phyloP scores from a whole-genome alignment of 2,888 invertebrate genomes.

The Aporophyla nigra region DNA sequence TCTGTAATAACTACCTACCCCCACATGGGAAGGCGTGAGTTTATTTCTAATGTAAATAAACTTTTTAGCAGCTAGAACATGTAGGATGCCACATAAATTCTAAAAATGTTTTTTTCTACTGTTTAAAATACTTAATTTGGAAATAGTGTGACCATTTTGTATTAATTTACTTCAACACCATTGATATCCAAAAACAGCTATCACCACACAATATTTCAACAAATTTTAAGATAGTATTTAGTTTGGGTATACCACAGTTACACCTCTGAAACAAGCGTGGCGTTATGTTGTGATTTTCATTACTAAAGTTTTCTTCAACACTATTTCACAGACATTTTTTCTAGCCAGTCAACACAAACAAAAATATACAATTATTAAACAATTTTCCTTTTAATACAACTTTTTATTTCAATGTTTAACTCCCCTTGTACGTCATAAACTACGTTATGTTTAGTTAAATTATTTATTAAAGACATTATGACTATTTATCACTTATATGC shows the following conservation, averaged over 20 bases:
- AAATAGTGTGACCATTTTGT: background rate
- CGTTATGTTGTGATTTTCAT: background rate
- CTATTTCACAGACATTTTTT: background rate
- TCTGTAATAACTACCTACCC: too few species aligned
- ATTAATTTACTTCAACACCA: too few species aligned
- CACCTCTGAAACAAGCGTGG: too few species aligned
- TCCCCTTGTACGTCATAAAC: slow-evolving; percentile 16
- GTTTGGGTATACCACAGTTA: too few species aligned
- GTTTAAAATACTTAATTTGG: background rate
- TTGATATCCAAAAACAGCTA: too few species aligned
- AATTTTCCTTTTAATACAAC: slow-evolving; percentile 2
- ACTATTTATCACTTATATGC: slow-evolving; percentile 48
- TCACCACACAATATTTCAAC: too few species aligned
- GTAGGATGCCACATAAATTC: background rate
- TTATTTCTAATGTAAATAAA: too few species aligned
- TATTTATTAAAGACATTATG: slow-evolving; percentile 35
- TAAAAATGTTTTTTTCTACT: background rate
- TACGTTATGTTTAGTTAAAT: slow-evolving; percentile 23
- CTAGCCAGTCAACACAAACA: slow-evolving; percentile 2
- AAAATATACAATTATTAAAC: slow-evolving; percentile 1
- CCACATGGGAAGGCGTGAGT: too few species aligned
- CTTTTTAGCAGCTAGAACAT: background rate
- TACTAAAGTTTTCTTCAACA: background rate
- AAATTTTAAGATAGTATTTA: too few species aligned
- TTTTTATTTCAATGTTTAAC: background rate